Evolutionary conservation across 2,888 invertebrate genomes (phyloP).

Genomic region (Chromoteleia sp.): DNA sequence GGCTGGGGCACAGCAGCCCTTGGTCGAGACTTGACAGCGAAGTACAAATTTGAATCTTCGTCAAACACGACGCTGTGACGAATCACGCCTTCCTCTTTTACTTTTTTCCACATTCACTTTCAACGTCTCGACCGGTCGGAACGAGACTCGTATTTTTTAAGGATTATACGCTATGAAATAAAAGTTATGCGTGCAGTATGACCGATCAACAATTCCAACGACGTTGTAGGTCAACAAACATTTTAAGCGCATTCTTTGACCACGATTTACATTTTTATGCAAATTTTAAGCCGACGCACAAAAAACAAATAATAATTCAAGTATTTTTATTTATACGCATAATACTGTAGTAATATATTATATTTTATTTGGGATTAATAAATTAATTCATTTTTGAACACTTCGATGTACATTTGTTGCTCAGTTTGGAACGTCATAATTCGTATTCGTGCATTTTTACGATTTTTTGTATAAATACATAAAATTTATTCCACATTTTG

Average conservation of each 20-base stretch:
- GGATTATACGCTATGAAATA: conserved; percentile 51
- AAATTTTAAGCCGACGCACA: conserved; percentile 5
- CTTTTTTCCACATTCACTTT: conserved; percentile 37
- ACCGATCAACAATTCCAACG: conserved; percentile 50
- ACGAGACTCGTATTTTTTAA: conserved; percentile 45
- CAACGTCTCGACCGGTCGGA: conserved; percentile 36
- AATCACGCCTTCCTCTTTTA: conserved; percentile 50
- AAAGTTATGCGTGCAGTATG: conserved; percentile 54
- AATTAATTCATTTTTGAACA: no score
- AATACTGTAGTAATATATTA: no score
- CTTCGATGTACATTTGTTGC: no score
- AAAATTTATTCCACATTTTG: no score
- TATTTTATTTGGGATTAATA: no score
- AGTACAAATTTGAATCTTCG: conserved; percentile 67
- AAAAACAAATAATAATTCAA: no score
- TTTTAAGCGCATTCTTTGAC: conserved; percentile 32
- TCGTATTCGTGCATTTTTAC: no score
- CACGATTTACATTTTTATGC: conserved; percentile 36
- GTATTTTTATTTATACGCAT: no score
- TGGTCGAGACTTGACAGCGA: conserved; percentile 49
- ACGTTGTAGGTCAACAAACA: conserved; percentile 53
- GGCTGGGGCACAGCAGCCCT: conserved; percentile 73
- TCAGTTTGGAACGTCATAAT: no score
- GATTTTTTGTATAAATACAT: no score
- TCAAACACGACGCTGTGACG: conserved; percentile 62